Percentiles rank a stretch among this genome's conserved stretches.
These are phyloP conservation scores for Lithobates pipiens DNA, from an alignment of 2,797 vertebrate species.

Conservation along the genomic window DNA sequence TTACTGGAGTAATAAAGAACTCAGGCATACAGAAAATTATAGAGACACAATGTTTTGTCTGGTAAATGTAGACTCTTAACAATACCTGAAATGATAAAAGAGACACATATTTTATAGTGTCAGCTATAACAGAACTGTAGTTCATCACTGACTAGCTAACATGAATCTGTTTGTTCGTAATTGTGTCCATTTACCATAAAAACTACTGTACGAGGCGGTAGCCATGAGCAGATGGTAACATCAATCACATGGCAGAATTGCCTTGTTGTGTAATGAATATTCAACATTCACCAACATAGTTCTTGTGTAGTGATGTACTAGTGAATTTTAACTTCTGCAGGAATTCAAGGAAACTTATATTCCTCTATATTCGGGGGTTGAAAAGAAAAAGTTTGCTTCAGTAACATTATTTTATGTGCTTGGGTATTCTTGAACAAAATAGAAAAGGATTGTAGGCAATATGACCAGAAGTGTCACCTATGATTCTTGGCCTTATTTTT, in stretches of 20 bases:
- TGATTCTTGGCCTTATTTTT: no score
- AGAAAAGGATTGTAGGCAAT: neutral
- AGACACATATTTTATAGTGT: neutral
- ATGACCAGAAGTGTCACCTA: no score
- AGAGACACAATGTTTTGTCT: neutral
- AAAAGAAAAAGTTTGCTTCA: neutral
- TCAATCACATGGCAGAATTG: constrained; percentile 38
- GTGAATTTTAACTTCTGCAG: neutral
- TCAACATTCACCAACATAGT: constrained; percentile 30
- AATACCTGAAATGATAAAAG: neutral
- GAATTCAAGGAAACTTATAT: neutral
- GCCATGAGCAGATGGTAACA: constrained; percentile 24
- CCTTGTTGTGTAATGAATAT: constrained; percentile 32
- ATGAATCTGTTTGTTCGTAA: constrained; percentile 30
- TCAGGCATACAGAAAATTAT: neutral
- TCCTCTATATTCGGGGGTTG: neutral
- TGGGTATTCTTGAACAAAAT: neutral
- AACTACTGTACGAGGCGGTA: constrained; percentile 10
- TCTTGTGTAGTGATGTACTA: constrained; percentile 34
- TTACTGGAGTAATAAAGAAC: neutral
- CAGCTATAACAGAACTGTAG: neutral
- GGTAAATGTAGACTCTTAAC: neutral
- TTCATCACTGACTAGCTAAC: constrained; percentile 18
- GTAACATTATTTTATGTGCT: neutral
- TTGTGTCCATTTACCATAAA: constrained; percentile 42